phyloP scores from a whole-genome alignment of 2,888 invertebrate species.

The Hirtodrosophila duncani region DNA sequence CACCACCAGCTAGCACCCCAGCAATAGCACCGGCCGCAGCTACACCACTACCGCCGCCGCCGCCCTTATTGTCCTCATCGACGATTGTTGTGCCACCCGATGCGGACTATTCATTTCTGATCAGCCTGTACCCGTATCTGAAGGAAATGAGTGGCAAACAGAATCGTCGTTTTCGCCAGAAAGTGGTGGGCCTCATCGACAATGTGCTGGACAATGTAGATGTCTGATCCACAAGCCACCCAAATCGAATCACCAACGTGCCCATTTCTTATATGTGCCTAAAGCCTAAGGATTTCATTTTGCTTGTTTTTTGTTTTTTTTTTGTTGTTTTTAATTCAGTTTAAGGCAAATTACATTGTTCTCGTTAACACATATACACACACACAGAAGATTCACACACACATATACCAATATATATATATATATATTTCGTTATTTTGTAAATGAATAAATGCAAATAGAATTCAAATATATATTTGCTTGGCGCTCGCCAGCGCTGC shows the following conservation, averaged over 20 bases:
- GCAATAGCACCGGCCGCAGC: constrained; percentile 13
- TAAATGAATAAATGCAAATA: constrained; percentile 24
- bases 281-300: too few relatives aligned
- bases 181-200: constrained; percentile 73
- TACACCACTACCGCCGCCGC: constrained; percentile 8
- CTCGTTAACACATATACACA: constrained; percentile 21
- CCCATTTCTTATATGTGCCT: constrained; percentile 56
- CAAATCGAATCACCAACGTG: constrained; percentile 49
- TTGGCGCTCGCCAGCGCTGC: too few relatives aligned
- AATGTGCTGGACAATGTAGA: constrained; percentile 70
- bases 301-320: constrained; percentile 25
- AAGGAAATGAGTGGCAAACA: constrained; percentile 75
- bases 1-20: constrained; percentile 5
- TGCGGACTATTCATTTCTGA: constrained; percentile 74
- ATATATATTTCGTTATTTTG: constrained; percentile 26
- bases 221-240: constrained; percentile 22
- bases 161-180: constrained; percentile 74
- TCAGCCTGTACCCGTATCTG: constrained; percentile 73
- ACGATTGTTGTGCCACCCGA: constrained; percentile 47
- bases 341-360: constrained; percentile 21
- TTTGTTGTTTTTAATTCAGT: constrained; percentile 9
- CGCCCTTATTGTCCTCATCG: constrained; percentile 3
- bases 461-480: constrained; percentile 21
- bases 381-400: constrained; percentile 8
- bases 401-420: too few relatives aligned